Evolutionary conservation across 2,888 invertebrate species (phyloP).

Genomic region (Sclerodermus sp.): DNA sequence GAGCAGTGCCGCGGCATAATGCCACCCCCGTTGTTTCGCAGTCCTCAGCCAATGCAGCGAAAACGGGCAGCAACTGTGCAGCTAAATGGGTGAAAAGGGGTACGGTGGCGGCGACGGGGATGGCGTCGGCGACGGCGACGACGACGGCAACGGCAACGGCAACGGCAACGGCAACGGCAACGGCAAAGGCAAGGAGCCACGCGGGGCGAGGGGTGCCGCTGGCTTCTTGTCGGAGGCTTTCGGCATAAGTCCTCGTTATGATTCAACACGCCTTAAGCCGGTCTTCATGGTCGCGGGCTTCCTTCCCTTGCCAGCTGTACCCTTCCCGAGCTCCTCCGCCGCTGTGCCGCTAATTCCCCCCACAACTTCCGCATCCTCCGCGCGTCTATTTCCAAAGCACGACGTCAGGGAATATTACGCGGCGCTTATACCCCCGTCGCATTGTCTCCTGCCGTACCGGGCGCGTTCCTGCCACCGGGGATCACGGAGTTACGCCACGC

Average conservation of each 20-base stretch:
- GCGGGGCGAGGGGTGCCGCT: too few relatives aligned
- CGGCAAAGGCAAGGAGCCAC: slow-evolving; percentile 20
- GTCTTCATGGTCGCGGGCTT: slow-evolving; percentile 39
- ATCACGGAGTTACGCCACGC: slow-evolving; percentile 21
- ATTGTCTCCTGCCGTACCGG: slow-evolving; percentile 9
- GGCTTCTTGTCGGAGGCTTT: slow-evolving; percentile 47
- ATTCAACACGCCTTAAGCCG: slow-evolving; percentile 56
- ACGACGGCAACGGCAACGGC: neutral
- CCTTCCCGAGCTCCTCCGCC: slow-evolving; percentile 8
- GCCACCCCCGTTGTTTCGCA: slow-evolving; percentile 39
- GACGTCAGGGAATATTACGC: slow-evolving; percentile 21
- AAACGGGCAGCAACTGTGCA: slow-evolving; percentile 5
- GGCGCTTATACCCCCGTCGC: slow-evolving; percentile 19
- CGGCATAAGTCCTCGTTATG: slow-evolving; percentile 57
- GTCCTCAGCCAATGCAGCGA: slow-evolving; percentile 37
- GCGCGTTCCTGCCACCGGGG: slow-evolving; percentile 9
- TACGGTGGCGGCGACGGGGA: neutral
- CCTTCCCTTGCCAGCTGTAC: slow-evolving; percentile 15
- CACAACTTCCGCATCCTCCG: slow-evolving; percentile 20
- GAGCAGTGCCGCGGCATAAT: slow-evolving; percentile 41
- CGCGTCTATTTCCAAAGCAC: slow-evolving; percentile 37
- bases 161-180: neutral
- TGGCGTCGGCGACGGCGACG: neutral
- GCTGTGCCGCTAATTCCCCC: slow-evolving; percentile 24
- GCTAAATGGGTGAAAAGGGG: neutral